These are phyloP conservation scores for Stramonita haemastoma DNA, from an alignment of 2,888 invertebrate species.

Conservation along the genomic window DNA sequence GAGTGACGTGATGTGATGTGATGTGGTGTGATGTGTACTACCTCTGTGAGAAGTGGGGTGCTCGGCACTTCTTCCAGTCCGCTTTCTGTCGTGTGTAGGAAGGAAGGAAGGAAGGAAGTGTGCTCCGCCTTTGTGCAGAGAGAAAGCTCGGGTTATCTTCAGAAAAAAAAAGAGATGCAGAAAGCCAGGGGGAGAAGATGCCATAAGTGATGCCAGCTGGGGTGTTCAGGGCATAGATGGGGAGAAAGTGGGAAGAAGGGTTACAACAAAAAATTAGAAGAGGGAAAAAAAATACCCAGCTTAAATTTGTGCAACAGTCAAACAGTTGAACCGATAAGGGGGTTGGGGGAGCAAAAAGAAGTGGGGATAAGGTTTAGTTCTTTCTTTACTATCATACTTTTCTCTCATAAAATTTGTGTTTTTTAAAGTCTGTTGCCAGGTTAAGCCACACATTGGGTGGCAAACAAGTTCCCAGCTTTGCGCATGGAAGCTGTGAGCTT, in stretches of 20 bases:
- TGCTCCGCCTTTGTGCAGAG: background rate
- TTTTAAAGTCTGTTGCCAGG: constrained; percentile 26
- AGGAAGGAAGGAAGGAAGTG: too few relatives aligned
- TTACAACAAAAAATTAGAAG: background rate
- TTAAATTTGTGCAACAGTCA: background rate
- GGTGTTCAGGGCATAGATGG: background rate
- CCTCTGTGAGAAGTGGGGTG: constrained; percentile 26
- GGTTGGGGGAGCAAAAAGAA: background rate
- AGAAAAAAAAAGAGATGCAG: background rate
- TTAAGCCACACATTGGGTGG: constrained; percentile 13
- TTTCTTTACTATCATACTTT: background rate
- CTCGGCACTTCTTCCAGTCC: constrained; percentile 24
- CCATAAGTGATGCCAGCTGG: background rate
- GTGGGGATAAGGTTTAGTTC: background rate
- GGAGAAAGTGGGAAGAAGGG: background rate
- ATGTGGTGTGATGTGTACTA: constrained; percentile 28
- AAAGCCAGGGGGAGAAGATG: background rate
- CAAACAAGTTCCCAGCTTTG: constrained; percentile 37
- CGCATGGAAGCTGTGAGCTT: constrained; percentile 40
- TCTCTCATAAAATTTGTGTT: background rate
- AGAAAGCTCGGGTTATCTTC: background rate
- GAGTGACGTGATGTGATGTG: constrained; percentile 11
- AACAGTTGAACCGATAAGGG: too few relatives aligned
- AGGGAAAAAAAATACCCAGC: background rate
- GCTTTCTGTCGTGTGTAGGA: constrained; percentile 22